Base-by-base conservation (phyloP, 2,888 invertebrate genomes). In the Luperina testacea region DNA sequence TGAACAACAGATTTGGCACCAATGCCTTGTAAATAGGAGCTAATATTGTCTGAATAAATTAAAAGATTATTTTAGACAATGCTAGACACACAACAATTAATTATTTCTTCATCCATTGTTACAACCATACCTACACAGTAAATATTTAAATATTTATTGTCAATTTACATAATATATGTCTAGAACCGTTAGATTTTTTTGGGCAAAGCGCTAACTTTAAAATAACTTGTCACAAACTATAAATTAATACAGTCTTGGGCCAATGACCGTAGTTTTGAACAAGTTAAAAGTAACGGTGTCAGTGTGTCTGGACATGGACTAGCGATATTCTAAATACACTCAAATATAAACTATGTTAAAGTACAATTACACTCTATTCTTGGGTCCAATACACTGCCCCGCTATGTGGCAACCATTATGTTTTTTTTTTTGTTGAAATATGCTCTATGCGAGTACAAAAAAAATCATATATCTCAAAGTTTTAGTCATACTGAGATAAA, bases 121-220 rank as follows among this genome's bases (percentile, higher is more conserved):
- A 48, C 27, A 20, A 64, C 6, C 20, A 38, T 70, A 70, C 53
- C 45, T 70, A 65, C 24, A 42, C n/a, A 32, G 27, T 61, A 15
- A 81, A 73, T 48, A 64, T n/a, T 45, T 68, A 74, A 48, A 74
- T 74, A 77, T 80, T 48, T 69, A 24, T 13, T 82, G 69, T 17
- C 7, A 80, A 78, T 84, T 84, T 84, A 73, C 65, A 78, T 67
- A 75, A 75, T 63, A 53, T 71, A 15, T 48, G 73, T 64, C 69
- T 74, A 67, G 38, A 59, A 72, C 85, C 81, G 85, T 87, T 84
- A 80, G 59, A 45, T 38, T 64, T 68, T 77, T 75, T 77, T 84
- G 65, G 72, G 32, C 24, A 11, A 67, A 74, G 17, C 20, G 42
- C 15, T 53, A 11, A 51, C 8, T 74, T 65, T n/a, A 61, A 73